These are phyloP conservation scores for Choreutis nemorana DNA, from an alignment of 2,888 invertebrate genomes.

Conservation along the genomic window DNA sequence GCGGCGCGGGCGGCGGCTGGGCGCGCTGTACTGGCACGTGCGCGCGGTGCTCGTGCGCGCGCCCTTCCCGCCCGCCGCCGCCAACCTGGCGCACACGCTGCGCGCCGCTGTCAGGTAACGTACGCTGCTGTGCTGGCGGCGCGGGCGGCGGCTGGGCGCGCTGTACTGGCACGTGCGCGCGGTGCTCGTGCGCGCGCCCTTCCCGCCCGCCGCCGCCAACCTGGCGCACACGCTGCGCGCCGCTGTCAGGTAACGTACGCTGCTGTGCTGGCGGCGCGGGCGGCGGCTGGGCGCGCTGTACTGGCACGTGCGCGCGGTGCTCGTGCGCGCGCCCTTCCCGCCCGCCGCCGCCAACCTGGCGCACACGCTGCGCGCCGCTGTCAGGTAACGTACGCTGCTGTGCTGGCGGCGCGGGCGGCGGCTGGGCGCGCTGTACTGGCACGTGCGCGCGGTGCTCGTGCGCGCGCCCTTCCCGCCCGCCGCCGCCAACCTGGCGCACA, in stretches of 20 bases:
- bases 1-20: constrained; percentile 80
- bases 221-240: constrained; percentile 75
- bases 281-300: constrained; percentile 84
- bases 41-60: constrained; percentile 83
- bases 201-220: constrained; percentile 84
- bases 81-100: constrained; percentile 80
- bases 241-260: no score
- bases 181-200: constrained; percentile 83
- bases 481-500: constrained; percentile 79
- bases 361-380: constrained; percentile 71
- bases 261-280: constrained; percentile 82
- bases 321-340: constrained; percentile 86
- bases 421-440: constrained; percentile 85
- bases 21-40: constrained; percentile 87
- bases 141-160: constrained; percentile 81
- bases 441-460: constrained; percentile 83
- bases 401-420: constrained; percentile 83
- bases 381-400: no score
- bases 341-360: constrained; percentile 83
- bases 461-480: constrained; percentile 88
- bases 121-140: constrained; percentile 81
- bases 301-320: constrained; percentile 84
- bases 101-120: constrained; percentile 62
- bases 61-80: constrained; percentile 85
- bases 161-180: constrained; percentile 88